Conservation (phyloP, 2,113 vertebrate genomes). For the Forbesichthys papilliferus region DNA sequence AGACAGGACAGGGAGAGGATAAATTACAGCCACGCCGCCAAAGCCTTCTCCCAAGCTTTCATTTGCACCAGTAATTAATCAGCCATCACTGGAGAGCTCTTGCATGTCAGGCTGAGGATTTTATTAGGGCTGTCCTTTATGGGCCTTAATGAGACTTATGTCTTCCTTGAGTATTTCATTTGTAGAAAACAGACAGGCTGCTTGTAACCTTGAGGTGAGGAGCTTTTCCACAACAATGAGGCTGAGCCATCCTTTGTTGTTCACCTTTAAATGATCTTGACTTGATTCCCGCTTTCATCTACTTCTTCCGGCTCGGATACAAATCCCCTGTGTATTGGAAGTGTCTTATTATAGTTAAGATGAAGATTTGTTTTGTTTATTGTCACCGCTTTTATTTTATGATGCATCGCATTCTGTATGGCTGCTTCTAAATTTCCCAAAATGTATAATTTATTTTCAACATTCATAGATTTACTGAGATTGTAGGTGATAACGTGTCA, state of each 20-base stretch:
- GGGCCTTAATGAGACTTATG: conserved; percentile 80
- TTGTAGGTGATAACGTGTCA: too few relatives aligned
- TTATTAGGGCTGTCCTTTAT: conserved; percentile 81
- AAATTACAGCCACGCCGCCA: conserved; percentile 70
- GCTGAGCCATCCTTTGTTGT: conserved; percentile 55
- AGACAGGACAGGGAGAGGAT: conserved; percentile 69
- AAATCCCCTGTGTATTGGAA: conserved; percentile 47
- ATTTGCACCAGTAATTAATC: conserved; percentile 81
- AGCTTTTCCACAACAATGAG: conserved; percentile 38
- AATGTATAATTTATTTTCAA: too few relatives aligned
- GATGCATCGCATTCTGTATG: too few relatives aligned
- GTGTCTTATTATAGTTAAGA: conserved; percentile 66
- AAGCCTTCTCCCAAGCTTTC: conserved; percentile 72
- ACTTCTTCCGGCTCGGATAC: conserved; percentile 36
- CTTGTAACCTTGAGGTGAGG: conserved; percentile 73
- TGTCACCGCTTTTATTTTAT: conserved; percentile 2
- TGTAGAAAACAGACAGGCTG: conserved; percentile 67
- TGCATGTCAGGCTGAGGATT: conserved; percentile 77
- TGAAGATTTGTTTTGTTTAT: conserved; percentile 67
- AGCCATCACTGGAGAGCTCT: conserved; percentile 78
- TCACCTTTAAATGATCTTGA: conserved; percentile 59
- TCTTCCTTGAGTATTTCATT: conserved; percentile 80
- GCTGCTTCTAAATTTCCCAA: too few relatives aligned
- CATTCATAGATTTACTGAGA: too few relatives aligned
- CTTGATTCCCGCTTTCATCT: conserved; percentile 56